Base-by-base conservation (phyloP, 2,888 invertebrate species). In the Spilosoma lubricipeda region DNA sequence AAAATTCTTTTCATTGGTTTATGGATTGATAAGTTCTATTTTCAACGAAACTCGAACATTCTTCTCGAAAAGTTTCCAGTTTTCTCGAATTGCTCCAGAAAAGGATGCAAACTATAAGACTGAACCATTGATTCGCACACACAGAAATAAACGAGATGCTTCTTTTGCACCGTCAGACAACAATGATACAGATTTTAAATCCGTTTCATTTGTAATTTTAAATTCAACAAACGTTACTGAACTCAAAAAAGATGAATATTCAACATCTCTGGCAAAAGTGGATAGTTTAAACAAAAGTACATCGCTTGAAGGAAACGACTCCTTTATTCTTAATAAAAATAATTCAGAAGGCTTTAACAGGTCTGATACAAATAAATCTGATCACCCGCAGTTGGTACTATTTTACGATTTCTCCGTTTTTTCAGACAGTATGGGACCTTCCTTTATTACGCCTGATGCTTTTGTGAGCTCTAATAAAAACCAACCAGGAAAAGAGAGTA, bases 371-470 rank as follows among this genome's bases (percentile, higher is more conserved):
- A 80, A 80, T 72, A 81, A 76, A 45, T 74, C 86, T 42, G 87
- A 88, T 15, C 68, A 77, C 15, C 86, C 89, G 27, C 86, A 90
- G 82, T 77, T 91, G 30, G 81, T 92, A 52, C 67, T 92, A 39
- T 87, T 93, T 77, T 91, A 92, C 74, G 92, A 93, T 73, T 86
- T 92, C 71, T 87, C 90, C 18, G 67, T 89, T 15, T 73, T 90
- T 75, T 85, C 90, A 33, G 89, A 90, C 69, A 79, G 78, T 8
- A 52, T 85, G 42, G 86, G 85, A 0, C 90, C 90, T 18, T 75
- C 86, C 3, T 86, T 86, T 69, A 33, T 81, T 39, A 36, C 83
- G n/a, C 83, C 88, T 23, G 88, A 90, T 63, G 39, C 80, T 23
- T 48, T 83, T 33, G 52, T 78, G 48, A 81, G 78, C 52, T 13